A percentile compares a stretch with the other conserved stretches of the same genome.
These are phyloP conservation scores for Magallana gigas DNA, from an alignment of 1,140 invertebrate species.

Conservation along the genomic window DNA sequence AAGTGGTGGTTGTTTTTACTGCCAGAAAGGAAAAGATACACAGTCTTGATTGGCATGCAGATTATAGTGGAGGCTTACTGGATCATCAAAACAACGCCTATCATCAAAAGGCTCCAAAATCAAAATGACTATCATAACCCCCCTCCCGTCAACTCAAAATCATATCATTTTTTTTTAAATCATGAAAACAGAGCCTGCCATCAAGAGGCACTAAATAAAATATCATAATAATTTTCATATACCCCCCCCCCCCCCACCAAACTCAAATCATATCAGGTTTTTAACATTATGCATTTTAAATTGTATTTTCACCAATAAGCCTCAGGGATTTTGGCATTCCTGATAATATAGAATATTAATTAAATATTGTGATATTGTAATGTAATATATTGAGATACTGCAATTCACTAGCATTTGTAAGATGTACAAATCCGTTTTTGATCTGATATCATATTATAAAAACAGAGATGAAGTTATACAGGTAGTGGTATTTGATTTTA, in stretches of 20 bases:
- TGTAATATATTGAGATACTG: no score
- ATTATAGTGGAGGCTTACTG: neutral
- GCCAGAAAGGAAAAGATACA: conserved; percentile 25
- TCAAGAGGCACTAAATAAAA: neutral
- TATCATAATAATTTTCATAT: neutral
- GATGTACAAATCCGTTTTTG: no score
- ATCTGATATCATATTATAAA: no score
- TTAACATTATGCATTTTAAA: neutral
- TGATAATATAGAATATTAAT: neutral
- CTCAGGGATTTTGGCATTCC: conserved; percentile 9
- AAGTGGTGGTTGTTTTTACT: conserved; percentile 25
- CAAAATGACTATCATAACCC: neutral
- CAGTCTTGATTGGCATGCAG: conserved; percentile 1
- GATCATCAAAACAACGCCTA: neutral
- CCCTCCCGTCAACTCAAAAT: neutral
- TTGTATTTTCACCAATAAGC: neutral
- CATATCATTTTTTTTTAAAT: neutral
- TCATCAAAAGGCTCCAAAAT: neutral
- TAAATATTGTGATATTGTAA: conserved; percentile 27
- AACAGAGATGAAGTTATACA: no score
- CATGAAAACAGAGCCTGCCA: neutral
- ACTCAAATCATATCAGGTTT: neutral
- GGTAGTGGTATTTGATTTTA: no score
- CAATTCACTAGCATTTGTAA: no score
- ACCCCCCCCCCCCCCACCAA: neutral